Evolutionary conservation across 2,888 invertebrate genomes (phyloP).

Genomic region (Willowsia nigromaculata): DNA sequence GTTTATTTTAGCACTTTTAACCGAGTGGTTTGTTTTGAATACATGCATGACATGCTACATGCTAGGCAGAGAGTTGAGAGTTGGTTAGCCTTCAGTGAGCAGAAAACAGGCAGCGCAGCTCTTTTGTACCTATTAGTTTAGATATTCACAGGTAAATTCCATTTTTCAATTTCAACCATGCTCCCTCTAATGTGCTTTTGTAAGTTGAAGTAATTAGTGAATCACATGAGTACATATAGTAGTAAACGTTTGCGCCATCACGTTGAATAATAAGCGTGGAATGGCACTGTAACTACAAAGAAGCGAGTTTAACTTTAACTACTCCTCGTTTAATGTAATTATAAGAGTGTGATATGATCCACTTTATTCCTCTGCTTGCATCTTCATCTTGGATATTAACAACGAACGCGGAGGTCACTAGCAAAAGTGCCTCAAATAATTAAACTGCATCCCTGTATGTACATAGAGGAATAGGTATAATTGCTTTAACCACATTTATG

Average conservation of each 20-base stretch:
- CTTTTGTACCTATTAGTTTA: not conserved
- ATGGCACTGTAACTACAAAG: too few species aligned
- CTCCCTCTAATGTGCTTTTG: not conserved
- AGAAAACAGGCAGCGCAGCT: too few species aligned
- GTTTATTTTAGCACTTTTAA: not conserved
- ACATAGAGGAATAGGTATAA: too few species aligned
- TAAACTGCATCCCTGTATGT: too few species aligned
- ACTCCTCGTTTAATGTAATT: not conserved
- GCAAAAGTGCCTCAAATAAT: too few species aligned
- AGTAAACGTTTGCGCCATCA: too few species aligned
- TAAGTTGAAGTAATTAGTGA: not conserved
- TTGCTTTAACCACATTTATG: too few species aligned
- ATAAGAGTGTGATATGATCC: not conserved
- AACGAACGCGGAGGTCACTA: too few species aligned
- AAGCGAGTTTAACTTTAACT: not conserved
- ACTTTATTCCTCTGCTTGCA: not conserved
- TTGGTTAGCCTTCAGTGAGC: not conserved
- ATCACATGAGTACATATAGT: not conserved
- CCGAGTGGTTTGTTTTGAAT: not conserved
- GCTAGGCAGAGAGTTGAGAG: not conserved
- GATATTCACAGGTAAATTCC: not conserved
- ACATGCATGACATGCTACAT: not conserved
- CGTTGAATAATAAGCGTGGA: too few species aligned
- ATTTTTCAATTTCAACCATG: not conserved
- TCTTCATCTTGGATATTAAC: too few species aligned